These are phyloP conservation scores for Craseonycteris thonglongyai DNA, from an alignment of 2,113 vertebrate species.

Conservation along the genomic window DNA sequence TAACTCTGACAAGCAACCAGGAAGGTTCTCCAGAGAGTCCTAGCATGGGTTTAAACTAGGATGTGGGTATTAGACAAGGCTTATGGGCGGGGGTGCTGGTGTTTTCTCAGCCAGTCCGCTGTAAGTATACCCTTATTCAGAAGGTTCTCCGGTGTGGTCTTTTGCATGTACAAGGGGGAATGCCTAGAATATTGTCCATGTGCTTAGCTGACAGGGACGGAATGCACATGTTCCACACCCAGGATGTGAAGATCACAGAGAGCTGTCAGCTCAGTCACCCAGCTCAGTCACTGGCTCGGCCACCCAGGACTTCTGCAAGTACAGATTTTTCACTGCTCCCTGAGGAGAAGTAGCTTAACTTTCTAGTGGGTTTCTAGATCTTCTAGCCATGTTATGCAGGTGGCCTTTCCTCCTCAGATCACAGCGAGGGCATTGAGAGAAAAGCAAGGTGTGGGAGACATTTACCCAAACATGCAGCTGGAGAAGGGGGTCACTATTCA, in stretches of 20 bases:
- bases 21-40: neutral
- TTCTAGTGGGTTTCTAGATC: neutral
- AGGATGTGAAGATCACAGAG: neutral
- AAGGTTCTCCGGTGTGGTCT: neutral
- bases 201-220: neutral
- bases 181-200: rapidly evolving
- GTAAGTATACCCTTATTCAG: neutral
- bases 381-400: neutral
- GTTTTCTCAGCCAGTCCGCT: neutral
- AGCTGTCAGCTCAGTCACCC: neutral
- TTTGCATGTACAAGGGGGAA: neutral
- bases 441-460: neutral
- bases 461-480: neutral
- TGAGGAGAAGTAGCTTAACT: neutral
- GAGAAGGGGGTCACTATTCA: neutral
- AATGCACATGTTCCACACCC: rapidly evolving
- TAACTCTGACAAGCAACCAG: neutral
- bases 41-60: neutral
- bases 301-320: neutral
- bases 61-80: neutral
- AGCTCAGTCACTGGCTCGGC: neutral
- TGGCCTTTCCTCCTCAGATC: neutral
- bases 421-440: neutral
- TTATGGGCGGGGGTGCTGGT: neutral
- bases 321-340: neutral